phyloP scores from a whole-genome alignment of 1,140 invertebrate species.

The Tyrophagus putrescentiae region DNA sequence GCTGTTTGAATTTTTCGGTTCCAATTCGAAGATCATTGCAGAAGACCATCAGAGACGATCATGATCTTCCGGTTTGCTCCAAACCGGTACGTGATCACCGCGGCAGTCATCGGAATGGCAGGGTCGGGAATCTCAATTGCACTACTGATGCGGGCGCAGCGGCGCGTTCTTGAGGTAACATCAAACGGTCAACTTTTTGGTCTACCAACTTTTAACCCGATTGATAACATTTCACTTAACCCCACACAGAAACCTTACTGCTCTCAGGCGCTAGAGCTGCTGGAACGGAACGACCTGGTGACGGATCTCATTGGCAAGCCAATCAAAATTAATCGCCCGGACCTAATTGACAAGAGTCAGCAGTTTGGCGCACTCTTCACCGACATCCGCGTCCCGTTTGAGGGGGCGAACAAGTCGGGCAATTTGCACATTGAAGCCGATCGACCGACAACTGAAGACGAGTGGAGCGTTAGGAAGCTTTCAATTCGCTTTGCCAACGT shows the following conservation, averaged over 20 bases:
- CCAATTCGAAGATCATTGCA: background rate
- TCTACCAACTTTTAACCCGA: no score
- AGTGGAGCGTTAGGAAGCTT: background rate
- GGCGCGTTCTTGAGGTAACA: background rate
- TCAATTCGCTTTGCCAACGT: background rate
- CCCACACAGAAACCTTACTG: constrained; percentile 1
- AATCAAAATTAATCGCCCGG: background rate
- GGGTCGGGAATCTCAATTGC: constrained; percentile 1
- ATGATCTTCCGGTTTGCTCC: background rate
- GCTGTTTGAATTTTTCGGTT: background rate
- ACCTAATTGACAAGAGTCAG: background rate
- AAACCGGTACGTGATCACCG: background rate
- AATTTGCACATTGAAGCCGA: constrained; percentile 3
- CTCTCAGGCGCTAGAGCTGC: background rate
- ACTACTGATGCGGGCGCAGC: background rate
- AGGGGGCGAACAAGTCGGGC: background rate
- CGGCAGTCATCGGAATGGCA: background rate
- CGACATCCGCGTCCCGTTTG: constrained; percentile 5
- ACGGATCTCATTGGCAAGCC: constrained; percentile 5
- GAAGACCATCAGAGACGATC: background rate
- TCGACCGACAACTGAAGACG: background rate
- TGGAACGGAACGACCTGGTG: background rate
- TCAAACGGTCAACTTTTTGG: no score
- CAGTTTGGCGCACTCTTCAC: background rate
- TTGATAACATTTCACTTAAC: no score